A percentile compares a stretch with the other conserved stretches of the same genome.
Evolutionary conservation across 2,888 invertebrate species (phyloP).

Genomic region (Lithophane ornitopus): DNA sequence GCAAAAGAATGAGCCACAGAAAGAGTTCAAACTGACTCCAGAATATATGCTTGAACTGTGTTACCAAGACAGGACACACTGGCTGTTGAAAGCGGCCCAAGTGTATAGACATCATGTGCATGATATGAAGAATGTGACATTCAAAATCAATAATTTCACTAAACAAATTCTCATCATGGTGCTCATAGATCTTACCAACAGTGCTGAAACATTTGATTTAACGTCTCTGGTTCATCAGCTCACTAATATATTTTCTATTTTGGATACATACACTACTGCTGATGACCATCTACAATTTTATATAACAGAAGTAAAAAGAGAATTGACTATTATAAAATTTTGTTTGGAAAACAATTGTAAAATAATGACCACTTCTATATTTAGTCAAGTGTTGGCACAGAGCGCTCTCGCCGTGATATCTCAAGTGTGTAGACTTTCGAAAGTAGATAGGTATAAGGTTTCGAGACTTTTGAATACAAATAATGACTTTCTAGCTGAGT

Average conservation of each 20-base stretch:
- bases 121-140: conserved; percentile 87
- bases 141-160: conserved; percentile 88
- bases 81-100: conserved; percentile 87
- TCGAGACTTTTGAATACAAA: conserved; percentile 86
- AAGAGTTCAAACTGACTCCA: conserved; percentile 86
- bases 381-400: conserved; percentile 85
- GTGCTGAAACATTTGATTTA: conserved; percentile 86
- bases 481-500: conserved; percentile 84
- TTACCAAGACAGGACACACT: conserved; percentile 87
- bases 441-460: conserved; percentile 88
- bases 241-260: conserved; percentile 87
- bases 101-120: conserved; percentile 86
- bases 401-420: conserved; percentile 88
- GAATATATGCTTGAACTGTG: conserved; percentile 89
- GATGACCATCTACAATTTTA: conserved; percentile 87
- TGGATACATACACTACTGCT: conserved; percentile 84
- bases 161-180: conserved; percentile 89
- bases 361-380: conserved; percentile 88
- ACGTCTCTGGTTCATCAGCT: conserved; percentile 85
- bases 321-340: conserved; percentile 87
- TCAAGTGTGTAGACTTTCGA: conserved; percentile 87
- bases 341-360: conserved; percentile 88
- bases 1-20: conserved; percentile 84
- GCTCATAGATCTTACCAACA: conserved; percentile 87
- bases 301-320: conserved; percentile 88